Base-by-base conservation (phyloP, 1,140 invertebrate genomes). In the Epicauta chinensis region DNA sequence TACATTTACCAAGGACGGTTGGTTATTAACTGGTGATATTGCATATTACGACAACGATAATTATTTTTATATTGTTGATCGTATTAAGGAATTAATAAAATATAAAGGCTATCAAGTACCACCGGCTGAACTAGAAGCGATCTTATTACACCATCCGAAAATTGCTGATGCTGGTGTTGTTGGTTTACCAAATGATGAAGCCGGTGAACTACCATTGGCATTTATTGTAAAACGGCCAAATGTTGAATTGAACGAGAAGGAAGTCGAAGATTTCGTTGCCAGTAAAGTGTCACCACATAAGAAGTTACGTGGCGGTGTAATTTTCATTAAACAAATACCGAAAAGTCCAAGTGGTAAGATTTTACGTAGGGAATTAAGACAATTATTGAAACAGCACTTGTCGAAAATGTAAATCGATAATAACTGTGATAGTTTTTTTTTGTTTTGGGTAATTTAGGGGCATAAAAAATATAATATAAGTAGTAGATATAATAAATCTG, bases 11-110 rank as follows among this genome's bases (percentile, higher is more conserved):
- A 66, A 69, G 11, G 79, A 87, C 37, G 75, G 73, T n/a, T 81
- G 73, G 61, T 71, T 83, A 13, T 74, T 77, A 59, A 85, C 84
- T 43, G 84, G 84, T 23, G 84, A 87, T 61, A 74, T 87, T 32
- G 81, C 76, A 0, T 84, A 81, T 52, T 76, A 80, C 47, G 81
- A 86, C 53, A 71, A 80, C 42, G 73, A 82, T 12, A 76, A 74
- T 0, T 78, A 74, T 42, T 75, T 87, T 35, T 83, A 73, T 51
- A 75, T 87, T 36, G 74, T 82, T n/a, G 84, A 84, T 48, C 69
- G 86, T 38, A 64, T 84, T 17, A 88, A 86, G 55, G 84, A 87
- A 61, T 71, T 88, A 12, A 84, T 88, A 43, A 87, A 88, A 70
- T 86, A 81, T 41, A 74, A 75, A 61, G 75, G 71, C 23, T 63